A percentile compares a stretch with the other conserved stretches of the same genome.
These are phyloP conservation scores for Chrysodeixis includens DNA, from an alignment of 2,888 invertebrate genomes.

Conservation along the genomic window DNA sequence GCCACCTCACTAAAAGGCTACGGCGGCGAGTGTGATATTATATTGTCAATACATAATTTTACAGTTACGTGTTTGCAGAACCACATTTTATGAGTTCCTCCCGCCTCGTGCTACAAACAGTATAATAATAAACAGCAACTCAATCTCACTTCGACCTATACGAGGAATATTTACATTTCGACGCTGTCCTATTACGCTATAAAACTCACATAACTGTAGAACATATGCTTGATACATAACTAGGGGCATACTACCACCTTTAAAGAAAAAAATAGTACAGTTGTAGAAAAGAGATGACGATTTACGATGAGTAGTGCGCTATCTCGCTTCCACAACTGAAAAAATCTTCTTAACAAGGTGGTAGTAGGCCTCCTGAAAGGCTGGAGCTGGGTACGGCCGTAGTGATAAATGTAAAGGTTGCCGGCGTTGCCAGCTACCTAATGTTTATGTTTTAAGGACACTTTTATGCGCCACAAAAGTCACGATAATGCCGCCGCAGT, in stretches of 20 bases:
- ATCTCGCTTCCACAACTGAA: no score
- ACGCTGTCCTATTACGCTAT: constrained; percentile 13
- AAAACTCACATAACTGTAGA: constrained; percentile 37
- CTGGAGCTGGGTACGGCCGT: not conserved
- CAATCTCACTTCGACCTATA: not conserved
- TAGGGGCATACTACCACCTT: no score
- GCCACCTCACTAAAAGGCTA: no score
- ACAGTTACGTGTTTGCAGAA: no score
- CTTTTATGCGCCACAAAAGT: constrained; percentile 56
- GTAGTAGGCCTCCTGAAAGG: no score
- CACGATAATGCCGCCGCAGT: constrained; percentile 44
- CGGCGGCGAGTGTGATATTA: no score
- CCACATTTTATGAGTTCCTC: no score
- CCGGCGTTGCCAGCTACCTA: constrained; percentile 26
- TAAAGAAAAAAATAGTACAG: no score
- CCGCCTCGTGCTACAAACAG: not conserved
- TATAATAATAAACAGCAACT: not conserved
- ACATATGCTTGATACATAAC: constrained; percentile 28
- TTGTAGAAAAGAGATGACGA: no score
- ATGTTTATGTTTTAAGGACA: constrained; percentile 52
- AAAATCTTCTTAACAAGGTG: no score
- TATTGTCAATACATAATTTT: no score
- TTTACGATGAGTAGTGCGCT: no score
- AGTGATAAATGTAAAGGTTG: constrained; percentile 45
- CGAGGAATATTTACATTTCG: constrained; percentile 15